Percentiles rank a stretch among this genome's conserved stretches.
These are phyloP conservation scores for Drosophila sturtevanti DNA, from an alignment of 1,140 invertebrate genomes.

Conservation along the genomic window DNA sequence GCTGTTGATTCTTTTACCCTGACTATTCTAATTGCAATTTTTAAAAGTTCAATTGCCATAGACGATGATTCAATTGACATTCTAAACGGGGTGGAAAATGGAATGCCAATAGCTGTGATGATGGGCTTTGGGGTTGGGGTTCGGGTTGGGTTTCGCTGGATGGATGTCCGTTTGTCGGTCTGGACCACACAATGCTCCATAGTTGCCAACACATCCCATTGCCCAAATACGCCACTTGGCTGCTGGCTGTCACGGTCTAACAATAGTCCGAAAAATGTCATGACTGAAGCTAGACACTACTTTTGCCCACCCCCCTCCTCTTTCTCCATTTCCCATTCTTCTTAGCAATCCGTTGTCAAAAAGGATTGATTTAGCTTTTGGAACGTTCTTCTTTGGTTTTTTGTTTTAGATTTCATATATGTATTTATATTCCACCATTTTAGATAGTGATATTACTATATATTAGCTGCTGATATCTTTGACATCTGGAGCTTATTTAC, in stretches of 20 bases:
- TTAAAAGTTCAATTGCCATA: conserved; percentile 50
- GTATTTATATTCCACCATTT: conserved; percentile 43
- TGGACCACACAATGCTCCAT: conserved; percentile 56
- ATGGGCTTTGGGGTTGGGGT: conserved; percentile 11
- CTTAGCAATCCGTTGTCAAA: conserved; percentile 35
- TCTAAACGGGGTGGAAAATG: conserved; percentile 27
- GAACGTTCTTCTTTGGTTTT: conserved; percentile 16
- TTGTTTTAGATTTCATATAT: conserved; percentile 9
- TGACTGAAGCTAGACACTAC: conserved; percentile 16
- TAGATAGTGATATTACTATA: conserved; percentile 14
- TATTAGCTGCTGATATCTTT: conserved; percentile 44
- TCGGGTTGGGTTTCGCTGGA: not conserved
- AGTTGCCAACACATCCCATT: not conserved
- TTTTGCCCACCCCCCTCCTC: not conserved
- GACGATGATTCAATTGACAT: conserved; percentile 75
- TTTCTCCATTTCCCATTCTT: conserved; percentile 27
- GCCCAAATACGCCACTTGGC: conserved; percentile 49
- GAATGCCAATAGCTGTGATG: conserved; percentile 33
- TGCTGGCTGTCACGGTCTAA: conserved; percentile 55
- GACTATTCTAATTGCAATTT: conserved; percentile 58
- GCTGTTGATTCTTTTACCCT: conserved; percentile 10
- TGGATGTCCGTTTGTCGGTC: conserved; percentile 51
- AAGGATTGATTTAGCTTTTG: conserved; percentile 42
- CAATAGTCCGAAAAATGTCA: conserved; percentile 35
- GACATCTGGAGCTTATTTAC: too few species aligned